Conservation (phyloP, 2,797 vertebrate species). For the Sebastiscus tertius region DNA sequence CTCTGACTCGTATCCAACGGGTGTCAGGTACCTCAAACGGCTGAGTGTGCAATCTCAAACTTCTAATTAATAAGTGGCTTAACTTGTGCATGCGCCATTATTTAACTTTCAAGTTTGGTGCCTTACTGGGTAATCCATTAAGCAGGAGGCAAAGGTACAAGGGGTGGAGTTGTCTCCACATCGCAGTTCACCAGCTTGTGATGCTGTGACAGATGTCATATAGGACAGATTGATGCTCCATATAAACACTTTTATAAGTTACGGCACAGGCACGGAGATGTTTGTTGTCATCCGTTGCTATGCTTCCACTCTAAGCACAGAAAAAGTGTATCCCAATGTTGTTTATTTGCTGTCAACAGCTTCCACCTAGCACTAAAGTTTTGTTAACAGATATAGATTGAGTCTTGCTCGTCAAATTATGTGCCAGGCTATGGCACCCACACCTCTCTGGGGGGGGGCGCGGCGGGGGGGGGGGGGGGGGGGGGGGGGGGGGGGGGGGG, state of each 20-base stretch:
- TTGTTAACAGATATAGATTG: conserved; percentile 56
- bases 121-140: conserved; percentile 31
- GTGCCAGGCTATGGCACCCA: background rate
- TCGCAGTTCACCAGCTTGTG: conserved; percentile 36
- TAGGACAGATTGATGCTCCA: conserved; percentile 50
- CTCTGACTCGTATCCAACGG: conserved; percentile 34
- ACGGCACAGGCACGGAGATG: conserved; percentile 33
- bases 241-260: conserved; percentile 46
- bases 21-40: conserved; percentile 19
- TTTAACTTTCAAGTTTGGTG: conserved; percentile 23
- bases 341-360: conserved; percentile 54
- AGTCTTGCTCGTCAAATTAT: conserved; percentile 49
- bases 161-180: conserved; percentile 10
- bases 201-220: conserved; percentile 57
- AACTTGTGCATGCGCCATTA: background rate
- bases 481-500: conserved; percentile 38
- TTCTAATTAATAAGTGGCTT: conserved; percentile 8
- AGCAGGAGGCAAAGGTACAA: conserved; percentile 18
- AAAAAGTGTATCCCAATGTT: conserved; percentile 24
- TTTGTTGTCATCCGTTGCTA: conserved; percentile 45
- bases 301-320: conserved; percentile 25
- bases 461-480: conserved; percentile 38
- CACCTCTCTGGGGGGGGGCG: conserved; percentile 30
- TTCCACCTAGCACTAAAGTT: conserved; percentile 30
- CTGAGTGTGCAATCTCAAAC: conserved; percentile 4